Evolutionary conservation across 2,888 invertebrate species (phyloP).

Genomic region (Meteorus cinctellus): DNA sequence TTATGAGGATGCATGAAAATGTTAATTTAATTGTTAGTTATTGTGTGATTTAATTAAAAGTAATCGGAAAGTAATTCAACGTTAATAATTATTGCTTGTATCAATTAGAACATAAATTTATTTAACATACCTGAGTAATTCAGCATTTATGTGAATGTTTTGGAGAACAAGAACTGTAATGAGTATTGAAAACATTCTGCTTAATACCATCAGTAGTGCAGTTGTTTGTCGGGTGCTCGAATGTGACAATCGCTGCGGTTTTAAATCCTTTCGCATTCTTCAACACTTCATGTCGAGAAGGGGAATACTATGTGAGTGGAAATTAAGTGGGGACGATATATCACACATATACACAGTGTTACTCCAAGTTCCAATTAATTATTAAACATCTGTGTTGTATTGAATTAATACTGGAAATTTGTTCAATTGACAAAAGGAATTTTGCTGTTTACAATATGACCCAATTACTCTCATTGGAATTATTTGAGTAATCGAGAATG

Average conservation of each 20-base stretch:
- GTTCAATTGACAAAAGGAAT: too few species aligned
- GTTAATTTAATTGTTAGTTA: too few species aligned
- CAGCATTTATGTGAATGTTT: slow-evolving; percentile 42
- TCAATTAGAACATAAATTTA: slow-evolving; percentile 20
- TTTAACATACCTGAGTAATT: slow-evolving; percentile 54
- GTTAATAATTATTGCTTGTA: slow-evolving; percentile 1
- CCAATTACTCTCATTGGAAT: too few species aligned
- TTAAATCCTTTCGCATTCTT: slow-evolving; percentile 53
- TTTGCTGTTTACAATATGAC: too few species aligned
- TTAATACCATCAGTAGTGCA: slow-evolving; percentile 48
- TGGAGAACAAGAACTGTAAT: slow-evolving; percentile 51
- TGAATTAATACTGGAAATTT: too few species aligned
- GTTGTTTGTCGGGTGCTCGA: slow-evolving; percentile 50
- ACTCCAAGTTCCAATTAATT: too few species aligned
- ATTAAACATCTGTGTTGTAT: too few species aligned
- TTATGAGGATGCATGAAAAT: background rate
- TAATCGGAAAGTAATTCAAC: slow-evolving; percentile 11
- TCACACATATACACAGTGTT: too few species aligned
- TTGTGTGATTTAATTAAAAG: slow-evolving; percentile 8
- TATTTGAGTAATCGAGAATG: too few species aligned
- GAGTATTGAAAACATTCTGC: slow-evolving; percentile 56
- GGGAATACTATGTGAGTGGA: slow-evolving; percentile 20
- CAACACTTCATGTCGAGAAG: background rate
- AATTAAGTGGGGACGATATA: background rate
- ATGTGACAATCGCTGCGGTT: slow-evolving; percentile 51